Evolutionary conservation across 2,113 vertebrate species (phyloP).

Genomic region (Paramisgurnus dabryanus): DNA sequence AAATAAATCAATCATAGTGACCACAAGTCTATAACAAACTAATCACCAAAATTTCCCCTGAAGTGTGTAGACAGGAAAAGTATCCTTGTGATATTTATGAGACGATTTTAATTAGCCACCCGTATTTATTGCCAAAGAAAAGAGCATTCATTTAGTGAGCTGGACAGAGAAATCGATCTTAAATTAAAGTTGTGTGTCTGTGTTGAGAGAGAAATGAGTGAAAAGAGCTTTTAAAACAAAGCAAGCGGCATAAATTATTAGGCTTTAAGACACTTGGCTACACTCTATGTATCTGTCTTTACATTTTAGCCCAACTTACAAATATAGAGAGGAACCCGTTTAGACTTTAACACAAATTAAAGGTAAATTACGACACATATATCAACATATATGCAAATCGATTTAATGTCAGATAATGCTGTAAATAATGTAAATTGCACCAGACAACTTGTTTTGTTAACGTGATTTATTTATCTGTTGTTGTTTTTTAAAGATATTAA

Average conservation of each 20-base stretch:
- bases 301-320: too few relatives aligned
- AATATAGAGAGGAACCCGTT: too few relatives aligned
- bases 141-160: constrained; percentile 49
- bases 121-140: constrained; percentile 50
- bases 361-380: too few relatives aligned
- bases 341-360: too few relatives aligned
- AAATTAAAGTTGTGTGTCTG: constrained; percentile 40
- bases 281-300: too few relatives aligned
- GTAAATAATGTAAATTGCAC: too few relatives aligned
- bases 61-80: constrained; percentile 8
- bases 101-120: constrained; percentile 51
- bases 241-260: neutral
- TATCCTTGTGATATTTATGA: constrained; percentile 28
- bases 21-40: neutral
- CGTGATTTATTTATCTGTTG: too few relatives aligned
- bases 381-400: too few relatives aligned
- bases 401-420: too few relatives aligned
- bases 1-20: constrained; percentile 23
- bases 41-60: constrained; percentile 16
- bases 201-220: neutral
- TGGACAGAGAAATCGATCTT: constrained; percentile 51
- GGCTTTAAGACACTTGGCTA: too few relatives aligned
- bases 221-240: constrained; percentile 17
- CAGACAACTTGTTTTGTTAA: too few relatives aligned
- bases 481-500: too few relatives aligned